Conservation (phyloP, 2,888 invertebrate species). For the Campoplex nolae region DNA sequence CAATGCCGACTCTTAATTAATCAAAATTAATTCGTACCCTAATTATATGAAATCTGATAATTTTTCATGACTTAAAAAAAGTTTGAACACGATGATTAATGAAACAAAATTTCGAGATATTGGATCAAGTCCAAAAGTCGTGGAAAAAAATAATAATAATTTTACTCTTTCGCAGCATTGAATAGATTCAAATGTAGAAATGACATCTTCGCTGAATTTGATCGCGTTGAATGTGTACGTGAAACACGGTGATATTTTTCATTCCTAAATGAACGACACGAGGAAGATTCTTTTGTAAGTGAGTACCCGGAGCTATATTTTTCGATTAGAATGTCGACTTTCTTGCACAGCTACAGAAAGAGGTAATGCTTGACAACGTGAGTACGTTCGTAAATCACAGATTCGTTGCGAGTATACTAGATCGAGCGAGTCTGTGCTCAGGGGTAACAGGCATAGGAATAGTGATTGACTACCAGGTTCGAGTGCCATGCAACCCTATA, state of each 20-base stretch:
- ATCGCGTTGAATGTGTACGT: not conserved
- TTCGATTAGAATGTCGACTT: not conserved
- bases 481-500: slow-evolving; percentile 19
- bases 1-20: not conserved
- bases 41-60: not conserved
- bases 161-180: not conserved
- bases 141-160: not conserved
- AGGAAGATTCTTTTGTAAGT: slow-evolving; percentile 1
- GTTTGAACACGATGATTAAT: too few relatives aligned
- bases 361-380: slow-evolving; percentile 26
- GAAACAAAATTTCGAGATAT: too few relatives aligned
- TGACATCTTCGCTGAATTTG: not conserved
- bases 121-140: not conserved
- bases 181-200: not conserved
- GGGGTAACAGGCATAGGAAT: slow-evolving; percentile 6
- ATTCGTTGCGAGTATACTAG: not conserved
- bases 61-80: too few relatives aligned
- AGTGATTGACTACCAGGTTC: slow-evolving; percentile 34
- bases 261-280: not conserved
- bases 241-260: not conserved
- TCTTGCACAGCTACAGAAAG: not conserved
- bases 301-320: not conserved
- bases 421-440: not conserved
- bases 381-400: slow-evolving; percentile 30
- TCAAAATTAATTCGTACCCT: not conserved